phyloP scores from a whole-genome alignment of 2,888 invertebrate species.

The Brenthis hecate region DNA sequence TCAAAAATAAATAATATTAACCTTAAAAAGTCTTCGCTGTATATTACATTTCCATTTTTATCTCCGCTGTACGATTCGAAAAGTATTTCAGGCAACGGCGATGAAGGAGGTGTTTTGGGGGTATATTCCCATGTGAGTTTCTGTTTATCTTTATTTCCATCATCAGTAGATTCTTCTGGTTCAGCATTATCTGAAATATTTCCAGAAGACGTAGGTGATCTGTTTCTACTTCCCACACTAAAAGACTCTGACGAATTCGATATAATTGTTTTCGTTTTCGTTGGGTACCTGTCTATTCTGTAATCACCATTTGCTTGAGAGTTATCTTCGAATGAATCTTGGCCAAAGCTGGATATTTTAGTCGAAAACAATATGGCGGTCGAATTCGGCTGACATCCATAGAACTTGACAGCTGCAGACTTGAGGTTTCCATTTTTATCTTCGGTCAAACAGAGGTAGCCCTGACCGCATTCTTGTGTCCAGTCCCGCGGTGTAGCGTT shows the following conservation, averaged over 20 bases:
- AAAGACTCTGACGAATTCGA: constrained; percentile 70
- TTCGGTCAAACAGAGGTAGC: constrained; percentile 69
- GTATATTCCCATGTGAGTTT: constrained; percentile 76
- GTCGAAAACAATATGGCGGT: constrained; percentile 77
- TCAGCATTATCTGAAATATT: constrained; percentile 67
- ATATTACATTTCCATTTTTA: constrained; percentile 56
- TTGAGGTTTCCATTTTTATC: constrained; percentile 66
- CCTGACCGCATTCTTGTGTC: constrained; percentile 68
- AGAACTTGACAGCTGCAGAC: constrained; percentile 71
- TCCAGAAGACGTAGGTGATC: constrained; percentile 71
- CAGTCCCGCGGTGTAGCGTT: constrained; percentile 62
- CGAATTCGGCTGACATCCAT: constrained; percentile 66
- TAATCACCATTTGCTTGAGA: constrained; percentile 67
- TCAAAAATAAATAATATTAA: constrained; percentile 68
- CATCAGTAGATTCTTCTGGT: constrained; percentile 47
- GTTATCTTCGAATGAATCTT: constrained; percentile 70
- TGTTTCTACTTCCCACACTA: constrained; percentile 69
- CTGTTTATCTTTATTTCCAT: constrained; percentile 55
- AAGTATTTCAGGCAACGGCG: constrained; percentile 70
- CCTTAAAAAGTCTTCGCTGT: constrained; percentile 79
- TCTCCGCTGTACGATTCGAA: constrained; percentile 81
- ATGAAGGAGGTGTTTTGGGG: constrained; percentile 65
- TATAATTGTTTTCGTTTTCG: constrained; percentile 72
- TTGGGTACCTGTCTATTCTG: constrained; percentile 73
- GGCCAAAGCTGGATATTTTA: constrained; percentile 79